Percentiles rank a stretch among this genome's conserved stretches.
Conservation (phyloP, 2,113 vertebrate species). For the Ageneiosus marmoratus region DNA sequence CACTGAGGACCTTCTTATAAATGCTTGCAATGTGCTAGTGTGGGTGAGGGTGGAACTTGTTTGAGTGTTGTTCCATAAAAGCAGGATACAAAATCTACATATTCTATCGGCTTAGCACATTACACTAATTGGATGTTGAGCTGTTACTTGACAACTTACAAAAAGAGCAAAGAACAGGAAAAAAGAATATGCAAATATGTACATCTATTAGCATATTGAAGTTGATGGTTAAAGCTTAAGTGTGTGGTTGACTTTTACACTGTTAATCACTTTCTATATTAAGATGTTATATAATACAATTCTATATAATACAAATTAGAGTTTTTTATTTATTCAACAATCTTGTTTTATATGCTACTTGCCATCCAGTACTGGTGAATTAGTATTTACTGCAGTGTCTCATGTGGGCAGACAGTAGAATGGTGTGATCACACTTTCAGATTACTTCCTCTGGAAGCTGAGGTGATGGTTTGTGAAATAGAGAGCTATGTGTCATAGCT, state of each 20-base stretch:
- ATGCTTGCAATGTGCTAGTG: constrained; percentile 18
- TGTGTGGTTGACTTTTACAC: neutral
- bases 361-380: neutral
- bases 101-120: neutral
- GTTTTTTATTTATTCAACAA: neutral
- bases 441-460: neutral
- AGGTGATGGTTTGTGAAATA: neutral
- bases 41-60: constrained; percentile 21
- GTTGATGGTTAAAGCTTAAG: neutral
- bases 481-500: constrained; percentile 1
- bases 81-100: neutral
- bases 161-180: neutral
- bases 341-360: neutral
- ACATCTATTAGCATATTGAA: neutral
- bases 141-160: neutral
- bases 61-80: constrained; percentile 14
- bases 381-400: neutral
- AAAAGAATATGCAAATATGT: neutral
- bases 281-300: no score
- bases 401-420: neutral
- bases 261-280: neutral
- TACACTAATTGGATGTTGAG: neutral
- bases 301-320: neutral
- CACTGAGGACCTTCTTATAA: constrained; percentile 6
- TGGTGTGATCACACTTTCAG: constrained; percentile 10